Conservation (phyloP, 2,888 invertebrate genomes). For the Priocnemis perturbator region DNA sequence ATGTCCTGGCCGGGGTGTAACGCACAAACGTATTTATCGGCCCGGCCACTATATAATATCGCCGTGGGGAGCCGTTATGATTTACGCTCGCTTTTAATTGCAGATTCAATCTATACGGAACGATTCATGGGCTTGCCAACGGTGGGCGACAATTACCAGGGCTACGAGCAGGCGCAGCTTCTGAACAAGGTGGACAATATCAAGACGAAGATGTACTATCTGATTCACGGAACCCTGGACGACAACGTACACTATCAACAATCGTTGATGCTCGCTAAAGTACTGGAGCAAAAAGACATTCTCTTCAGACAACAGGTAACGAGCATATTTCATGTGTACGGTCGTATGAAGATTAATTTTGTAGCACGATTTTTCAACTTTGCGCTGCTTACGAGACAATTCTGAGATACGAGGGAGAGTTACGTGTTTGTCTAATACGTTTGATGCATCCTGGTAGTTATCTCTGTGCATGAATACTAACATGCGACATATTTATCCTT, state of each 20-base stretch:
- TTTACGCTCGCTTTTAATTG: conserved; percentile 50
- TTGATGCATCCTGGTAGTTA: too few species aligned
- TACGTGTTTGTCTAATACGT: too few species aligned
- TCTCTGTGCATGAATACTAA: too few species aligned
- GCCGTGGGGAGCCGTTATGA: conserved; percentile 4
- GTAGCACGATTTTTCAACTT: too few species aligned
- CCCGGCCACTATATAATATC: not conserved
- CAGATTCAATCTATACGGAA: conserved; percentile 98
- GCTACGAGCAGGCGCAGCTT: conserved; percentile 87
- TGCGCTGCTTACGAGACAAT: too few species aligned
- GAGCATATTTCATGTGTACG: too few species aligned
- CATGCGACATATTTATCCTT: too few species aligned
- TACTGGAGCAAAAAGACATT: conserved; percentile 89
- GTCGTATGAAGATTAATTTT: not conserved
- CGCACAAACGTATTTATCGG: conserved; percentile 51
- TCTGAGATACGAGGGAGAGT: too few species aligned
- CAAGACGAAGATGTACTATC: conserved; percentile 86
- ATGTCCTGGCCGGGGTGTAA: conserved; percentile 19
- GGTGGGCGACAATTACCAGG: conserved; percentile 81
- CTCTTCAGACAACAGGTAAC: conserved; percentile 93
- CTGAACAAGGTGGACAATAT: conserved; percentile 82
- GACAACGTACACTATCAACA: conserved; percentile 99
- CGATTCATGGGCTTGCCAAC: conserved; percentile 94
- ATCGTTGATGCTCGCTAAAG: conserved; percentile 92
- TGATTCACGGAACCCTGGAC: conserved; percentile 96